Percentiles rank a stretch among this genome's conserved stretches.
phyloP scores from a whole-genome alignment of 2,113 vertebrate species.

The Rutilus rutilus region DNA sequence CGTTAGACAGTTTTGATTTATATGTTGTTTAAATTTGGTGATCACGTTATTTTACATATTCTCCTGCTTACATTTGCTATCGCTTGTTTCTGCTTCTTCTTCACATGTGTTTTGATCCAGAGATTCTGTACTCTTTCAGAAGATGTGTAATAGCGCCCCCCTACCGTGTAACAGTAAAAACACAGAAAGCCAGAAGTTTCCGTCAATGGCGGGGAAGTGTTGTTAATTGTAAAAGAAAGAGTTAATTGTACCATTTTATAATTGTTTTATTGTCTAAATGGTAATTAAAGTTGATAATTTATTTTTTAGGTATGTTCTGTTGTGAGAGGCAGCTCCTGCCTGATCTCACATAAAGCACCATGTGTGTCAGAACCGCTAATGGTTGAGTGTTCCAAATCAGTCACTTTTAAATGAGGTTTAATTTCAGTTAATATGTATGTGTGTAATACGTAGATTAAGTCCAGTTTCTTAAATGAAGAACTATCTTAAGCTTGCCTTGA shows the following conservation, averaged over 20 bases:
- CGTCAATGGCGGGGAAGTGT: no score
- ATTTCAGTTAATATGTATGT: not conserved
- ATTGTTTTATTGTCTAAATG: not conserved
- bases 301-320: not conserved
- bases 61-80: no score
- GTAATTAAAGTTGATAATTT: not conserved
- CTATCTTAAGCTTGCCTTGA: conserved; percentile 18
- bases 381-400: not conserved
- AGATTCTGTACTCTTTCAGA: no score
- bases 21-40: no score
- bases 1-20: no score
- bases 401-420: conserved; percentile 12
- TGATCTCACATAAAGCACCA: not conserved
- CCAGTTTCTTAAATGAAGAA: conserved; percentile 5
- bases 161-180: no score
- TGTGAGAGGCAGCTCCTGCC: not conserved
- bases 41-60: no score
- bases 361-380: not conserved
- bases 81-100: no score
- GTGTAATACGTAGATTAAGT: conserved; percentile 1
- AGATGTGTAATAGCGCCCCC: no score
- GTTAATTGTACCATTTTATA: not conserved
- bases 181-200: no score
- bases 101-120: no score
- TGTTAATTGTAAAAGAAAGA: no score